Percentiles rank a stretch among this genome's conserved stretches.
These are phyloP conservation scores for Drosophila melanosoma DNA, from an alignment of 2,888 invertebrate species.

Conservation along the genomic window DNA sequence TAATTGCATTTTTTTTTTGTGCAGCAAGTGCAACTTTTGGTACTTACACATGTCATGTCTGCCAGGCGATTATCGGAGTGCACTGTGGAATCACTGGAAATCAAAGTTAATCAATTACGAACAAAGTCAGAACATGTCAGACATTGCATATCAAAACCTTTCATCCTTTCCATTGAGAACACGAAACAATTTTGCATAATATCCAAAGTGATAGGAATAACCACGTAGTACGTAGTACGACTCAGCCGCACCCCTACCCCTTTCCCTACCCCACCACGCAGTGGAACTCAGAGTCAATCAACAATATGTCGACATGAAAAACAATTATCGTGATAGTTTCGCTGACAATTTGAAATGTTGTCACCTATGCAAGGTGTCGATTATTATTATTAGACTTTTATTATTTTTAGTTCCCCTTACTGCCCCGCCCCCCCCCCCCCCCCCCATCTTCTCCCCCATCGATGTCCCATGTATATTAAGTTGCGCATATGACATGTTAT, in stretches of 20 bases:
- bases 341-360: slow-evolving; percentile 69
- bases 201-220: slow-evolving; percentile 6
- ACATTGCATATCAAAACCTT: slow-evolving; percentile 50
- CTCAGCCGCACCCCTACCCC: neutral
- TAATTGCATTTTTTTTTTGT: slow-evolving; percentile 41
- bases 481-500: slow-evolving; percentile 62
- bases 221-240: slow-evolving; percentile 1
- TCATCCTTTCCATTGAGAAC: slow-evolving; percentile 30
- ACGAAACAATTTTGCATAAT: slow-evolving; percentile 53
- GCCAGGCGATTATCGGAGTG: slow-evolving; percentile 24
- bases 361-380: slow-evolving; percentile 63
- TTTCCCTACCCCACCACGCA: neutral
- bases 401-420: neutral
- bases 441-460: neutral
- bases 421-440: neutral
- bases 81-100: slow-evolving; percentile 39
- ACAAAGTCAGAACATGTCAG: slow-evolving; percentile 64
- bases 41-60: slow-evolving; percentile 43
- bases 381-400: slow-evolving; percentile 63
- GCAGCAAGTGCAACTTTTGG: slow-evolving; percentile 24
- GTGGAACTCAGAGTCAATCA: slow-evolving; percentile 53
- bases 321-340: slow-evolving; percentile 72
- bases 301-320: slow-evolving; percentile 59
- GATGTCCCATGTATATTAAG: slow-evolving; percentile 43
- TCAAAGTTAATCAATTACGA: slow-evolving; percentile 74